These are phyloP conservation scores for Mobula hypostoma DNA, from an alignment of 2,113 vertebrate species.

Conservation along the genomic window DNA sequence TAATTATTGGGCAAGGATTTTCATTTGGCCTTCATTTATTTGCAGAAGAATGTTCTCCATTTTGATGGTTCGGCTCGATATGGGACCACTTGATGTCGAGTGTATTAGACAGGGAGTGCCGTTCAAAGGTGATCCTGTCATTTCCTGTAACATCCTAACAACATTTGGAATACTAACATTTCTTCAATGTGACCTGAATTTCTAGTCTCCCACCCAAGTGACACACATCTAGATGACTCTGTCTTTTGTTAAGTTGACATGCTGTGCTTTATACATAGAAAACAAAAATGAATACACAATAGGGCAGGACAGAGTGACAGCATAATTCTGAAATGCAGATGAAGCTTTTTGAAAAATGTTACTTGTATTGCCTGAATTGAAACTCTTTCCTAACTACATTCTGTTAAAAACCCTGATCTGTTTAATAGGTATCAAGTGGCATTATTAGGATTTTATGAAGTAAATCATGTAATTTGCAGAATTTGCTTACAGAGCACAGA, in stretches of 20 bases:
- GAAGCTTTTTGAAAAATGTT: background rate
- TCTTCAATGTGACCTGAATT: slow-evolving; percentile 39
- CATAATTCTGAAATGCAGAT: background rate
- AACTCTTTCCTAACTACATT: background rate
- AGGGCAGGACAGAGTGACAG: background rate
- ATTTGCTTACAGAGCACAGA: background rate
- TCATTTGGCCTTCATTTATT: slow-evolving; percentile 33
- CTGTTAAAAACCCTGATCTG: background rate
- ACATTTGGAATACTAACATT: slow-evolving; percentile 44
- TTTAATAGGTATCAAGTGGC: background rate
- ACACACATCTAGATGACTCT: background rate
- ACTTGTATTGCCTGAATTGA: background rate
- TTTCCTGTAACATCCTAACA: slow-evolving; percentile 45
- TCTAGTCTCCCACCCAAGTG: background rate
- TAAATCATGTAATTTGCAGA: background rate
- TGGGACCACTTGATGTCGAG: background rate
- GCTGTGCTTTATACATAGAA: background rate
- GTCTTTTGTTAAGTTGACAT: slow-evolving; percentile 11
- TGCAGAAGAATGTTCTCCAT: background rate
- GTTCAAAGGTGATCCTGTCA: slow-evolving; percentile 37
- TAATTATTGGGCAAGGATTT: slow-evolving; percentile 28
- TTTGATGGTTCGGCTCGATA: background rate
- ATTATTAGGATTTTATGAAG: background rate
- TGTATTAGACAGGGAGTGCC: background rate
- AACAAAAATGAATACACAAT: background rate